Evolutionary conservation across 2,888 invertebrate genomes (phyloP), one percentile per base, ranked within the genome.

Genomic region (Empis stercorea): DNA sequence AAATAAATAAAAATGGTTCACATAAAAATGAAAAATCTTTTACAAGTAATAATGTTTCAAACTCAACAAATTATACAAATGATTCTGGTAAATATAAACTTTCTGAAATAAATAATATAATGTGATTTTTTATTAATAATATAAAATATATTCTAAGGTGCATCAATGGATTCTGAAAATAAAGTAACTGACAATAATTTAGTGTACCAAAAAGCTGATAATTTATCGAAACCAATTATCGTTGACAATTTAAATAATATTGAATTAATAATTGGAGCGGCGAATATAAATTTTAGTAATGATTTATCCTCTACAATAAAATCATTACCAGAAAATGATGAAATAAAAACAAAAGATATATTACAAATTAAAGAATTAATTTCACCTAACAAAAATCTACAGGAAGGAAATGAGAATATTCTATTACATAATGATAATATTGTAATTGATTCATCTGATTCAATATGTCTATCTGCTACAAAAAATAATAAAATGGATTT

Each of bases 1-100:
- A n/a, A n/a, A 4, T 5, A 4, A n/a, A 2, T 13, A 37, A 36
- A 11, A 47, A 52, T 15, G 14, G 36, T 23, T 16, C 10, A 4
- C 2, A 36, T 13, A 4, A 17, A 20, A 27, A 14, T 23, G 50
- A 53, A 46, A 50, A 48, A 15, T 40, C 48, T 10, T 49, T 47
- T 17, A 48, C 43, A n/a, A 49, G 48, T 32, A 52, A 42, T 30
- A 48, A 45, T 10, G 48, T 40, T 23, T 45, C 51, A 30, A 37
- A 34, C 13, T 27, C 32, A 11, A 39, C 48, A 10, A 51, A 49
- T 34, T 48, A 49, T 37, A 27, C 48, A 16, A 30, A 37, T 11
- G 46, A 34, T 7, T 27, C 49, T 20, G 52, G 52, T 52, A 48
- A 46, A 32, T 39, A 30, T 27, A 14, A 27, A n/a, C n/a, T 9